These are phyloP conservation scores for Antennarius striatus DNA, from an alignment of 2,113 vertebrate genomes.

Conservation along the genomic window DNA sequence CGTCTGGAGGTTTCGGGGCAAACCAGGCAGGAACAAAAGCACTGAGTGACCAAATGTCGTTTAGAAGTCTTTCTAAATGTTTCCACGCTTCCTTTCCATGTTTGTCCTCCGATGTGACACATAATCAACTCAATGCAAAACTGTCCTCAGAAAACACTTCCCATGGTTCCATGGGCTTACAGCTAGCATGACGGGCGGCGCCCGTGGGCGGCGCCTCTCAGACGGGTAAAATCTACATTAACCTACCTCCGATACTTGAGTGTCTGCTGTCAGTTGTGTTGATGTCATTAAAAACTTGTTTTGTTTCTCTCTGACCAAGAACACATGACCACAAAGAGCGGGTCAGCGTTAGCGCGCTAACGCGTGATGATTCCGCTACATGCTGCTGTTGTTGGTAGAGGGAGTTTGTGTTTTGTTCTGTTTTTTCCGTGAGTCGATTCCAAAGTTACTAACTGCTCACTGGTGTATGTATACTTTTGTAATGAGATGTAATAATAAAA, in stretches of 20 bases:
- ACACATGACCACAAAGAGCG: conserved; percentile 64
- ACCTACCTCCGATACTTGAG: conserved; percentile 77
- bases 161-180: conserved; percentile 63
- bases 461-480: conserved; percentile 78
- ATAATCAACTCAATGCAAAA: conserved; percentile 58
- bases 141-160: conserved; percentile 57
- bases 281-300: conserved; percentile 41
- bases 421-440: conserved; percentile 56
- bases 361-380: conserved; percentile 45
- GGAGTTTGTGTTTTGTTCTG: conserved; percentile 36
- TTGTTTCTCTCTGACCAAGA: conserved; percentile 61
- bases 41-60: conserved; percentile 80
- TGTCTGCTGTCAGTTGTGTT: conserved; percentile 62
- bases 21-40: conserved; percentile 76
- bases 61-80: conserved; percentile 62
- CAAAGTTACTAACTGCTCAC: conserved; percentile 77
- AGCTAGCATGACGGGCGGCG: conserved; percentile 58
- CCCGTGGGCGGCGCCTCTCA: conserved; percentile 48
- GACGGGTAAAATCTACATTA: conserved; percentile 73
- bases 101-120: conserved; percentile 41
- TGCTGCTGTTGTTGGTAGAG: conserved; percentile 73
- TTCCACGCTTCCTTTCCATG: conserved; percentile 37
- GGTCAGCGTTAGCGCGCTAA: conserved; percentile 8
- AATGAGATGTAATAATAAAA: conserved; percentile 73
- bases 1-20: conserved; percentile 56